Evolutionary conservation across 2,888 invertebrate genomes (phyloP).

Genomic region (Callyntrura sp.): DNA sequence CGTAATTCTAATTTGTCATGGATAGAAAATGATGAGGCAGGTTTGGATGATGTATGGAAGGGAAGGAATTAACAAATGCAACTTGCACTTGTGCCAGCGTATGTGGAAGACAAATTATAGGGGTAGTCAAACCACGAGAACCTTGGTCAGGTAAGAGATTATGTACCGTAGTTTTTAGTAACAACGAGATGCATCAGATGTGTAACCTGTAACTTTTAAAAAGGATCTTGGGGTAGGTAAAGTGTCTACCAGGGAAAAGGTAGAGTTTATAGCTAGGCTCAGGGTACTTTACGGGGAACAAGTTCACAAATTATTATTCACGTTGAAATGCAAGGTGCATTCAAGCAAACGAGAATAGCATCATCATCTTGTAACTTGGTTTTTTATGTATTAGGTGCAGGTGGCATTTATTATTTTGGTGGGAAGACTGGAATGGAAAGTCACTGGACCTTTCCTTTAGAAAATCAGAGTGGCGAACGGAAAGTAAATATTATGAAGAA

Average conservation of each 20-base stretch:
- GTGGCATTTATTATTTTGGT: constrained; percentile 33
- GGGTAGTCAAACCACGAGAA: too few species aligned
- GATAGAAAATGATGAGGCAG: constrained; percentile 47
- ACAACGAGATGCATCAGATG: neutral
- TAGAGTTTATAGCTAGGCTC: neutral
- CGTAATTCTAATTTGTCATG: constrained; percentile 73
- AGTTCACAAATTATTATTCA: neutral
- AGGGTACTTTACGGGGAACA: too few species aligned
- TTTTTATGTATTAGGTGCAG: constrained; percentile 38
- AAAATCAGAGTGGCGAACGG: neutral
- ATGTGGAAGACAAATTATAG: neutral
- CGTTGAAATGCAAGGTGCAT: constrained; percentile 23
- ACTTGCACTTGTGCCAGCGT: neutral
- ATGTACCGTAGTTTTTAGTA: too few species aligned
- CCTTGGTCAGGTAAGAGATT: too few species aligned
- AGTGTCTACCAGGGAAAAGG: too few species aligned
- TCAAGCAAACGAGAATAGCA: neutral
- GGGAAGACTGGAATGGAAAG: neutral
- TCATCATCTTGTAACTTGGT: neutral
- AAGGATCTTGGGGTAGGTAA: neutral
- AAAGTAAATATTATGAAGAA: too few species aligned
- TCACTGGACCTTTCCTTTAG: neutral
- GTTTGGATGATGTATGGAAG: constrained; percentile 13
- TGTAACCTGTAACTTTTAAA: neutral
- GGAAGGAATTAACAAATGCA: constrained; percentile 22